Percentiles rank a stretch among this genome's conserved stretches.
These are phyloP conservation scores for Acanthornis magna DNA, from an alignment of 2,797 vertebrate genomes.

Conservation along the genomic window DNA sequence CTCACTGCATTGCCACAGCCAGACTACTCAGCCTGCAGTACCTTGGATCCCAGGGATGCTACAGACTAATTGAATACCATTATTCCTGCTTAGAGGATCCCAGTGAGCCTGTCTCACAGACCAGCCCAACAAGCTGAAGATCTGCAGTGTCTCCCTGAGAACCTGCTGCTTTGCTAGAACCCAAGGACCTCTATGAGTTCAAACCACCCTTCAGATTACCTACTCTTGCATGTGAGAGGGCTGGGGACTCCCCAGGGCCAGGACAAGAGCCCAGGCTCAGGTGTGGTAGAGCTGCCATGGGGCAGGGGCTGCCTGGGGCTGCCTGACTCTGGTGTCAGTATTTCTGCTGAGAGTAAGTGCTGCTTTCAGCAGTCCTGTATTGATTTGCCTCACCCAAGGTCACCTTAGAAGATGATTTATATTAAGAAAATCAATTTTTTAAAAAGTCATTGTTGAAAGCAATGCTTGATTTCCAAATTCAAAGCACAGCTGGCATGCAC, in stretches of 20 bases:
- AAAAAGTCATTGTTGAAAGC: conserved; percentile 3
- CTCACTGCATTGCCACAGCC: accelerated
- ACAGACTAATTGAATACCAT: neutral
- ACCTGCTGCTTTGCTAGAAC: neutral
- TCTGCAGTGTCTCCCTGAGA: neutral
- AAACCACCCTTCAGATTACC: neutral
- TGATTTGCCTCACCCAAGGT: conserved; percentile 38
- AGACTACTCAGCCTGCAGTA: neutral
- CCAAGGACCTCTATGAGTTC: neutral
- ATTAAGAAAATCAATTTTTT: conserved; percentile 56
- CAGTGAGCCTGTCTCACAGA: neutral
- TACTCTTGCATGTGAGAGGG: too few relatives aligned
- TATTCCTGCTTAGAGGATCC: neutral
- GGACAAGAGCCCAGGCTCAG: accelerated
- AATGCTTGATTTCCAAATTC: conserved; percentile 59
- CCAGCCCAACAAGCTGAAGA: neutral
- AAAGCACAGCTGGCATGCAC: neutral
- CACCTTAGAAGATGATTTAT: conserved; percentile 54
- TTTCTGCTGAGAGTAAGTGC: neutral
- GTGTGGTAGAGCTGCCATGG: neutral
- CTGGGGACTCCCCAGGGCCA: neutral
- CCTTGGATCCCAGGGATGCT: neutral
- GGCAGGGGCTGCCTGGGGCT: neutral
- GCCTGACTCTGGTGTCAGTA: accelerated
- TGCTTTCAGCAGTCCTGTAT: conserved; percentile 40